These are phyloP conservation scores for Cervus canadensis DNA, from an alignment of 2,113 vertebrate species.

Conservation along the genomic window DNA sequence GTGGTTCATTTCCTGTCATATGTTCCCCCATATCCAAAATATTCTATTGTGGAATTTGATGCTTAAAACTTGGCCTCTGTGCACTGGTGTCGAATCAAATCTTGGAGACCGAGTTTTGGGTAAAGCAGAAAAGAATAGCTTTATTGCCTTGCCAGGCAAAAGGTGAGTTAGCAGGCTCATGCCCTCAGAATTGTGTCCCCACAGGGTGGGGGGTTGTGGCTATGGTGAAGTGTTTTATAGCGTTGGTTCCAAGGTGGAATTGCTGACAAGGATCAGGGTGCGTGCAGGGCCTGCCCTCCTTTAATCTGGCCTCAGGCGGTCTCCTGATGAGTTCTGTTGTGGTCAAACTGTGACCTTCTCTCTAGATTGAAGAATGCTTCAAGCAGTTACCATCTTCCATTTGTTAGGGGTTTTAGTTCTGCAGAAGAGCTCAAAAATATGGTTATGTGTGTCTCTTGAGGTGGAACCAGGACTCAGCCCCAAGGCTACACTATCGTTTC, in stretches of 20 bases:
- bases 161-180: neutral
- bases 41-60: neutral
- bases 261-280: neutral
- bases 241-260: neutral
- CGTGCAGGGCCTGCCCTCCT: neutral
- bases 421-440: neutral
- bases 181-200: neutral
- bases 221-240: neutral
- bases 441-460: neutral
- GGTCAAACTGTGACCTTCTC: neutral
- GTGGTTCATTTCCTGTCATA: neutral
- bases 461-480: neutral
- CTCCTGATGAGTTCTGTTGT: neutral
- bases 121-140: neutral
- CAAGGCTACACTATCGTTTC: rapidly evolving
- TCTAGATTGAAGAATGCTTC: neutral
- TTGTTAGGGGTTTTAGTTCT: neutral
- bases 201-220: neutral
- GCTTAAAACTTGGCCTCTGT: neutral
- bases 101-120: neutral
- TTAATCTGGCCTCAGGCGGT: neutral
- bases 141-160: neutral
- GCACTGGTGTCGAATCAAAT: neutral
- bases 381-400: neutral
- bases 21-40: neutral